phyloP scores from a whole-genome alignment of 2,888 invertebrate species.

The Lithophane ornitopus region DNA sequence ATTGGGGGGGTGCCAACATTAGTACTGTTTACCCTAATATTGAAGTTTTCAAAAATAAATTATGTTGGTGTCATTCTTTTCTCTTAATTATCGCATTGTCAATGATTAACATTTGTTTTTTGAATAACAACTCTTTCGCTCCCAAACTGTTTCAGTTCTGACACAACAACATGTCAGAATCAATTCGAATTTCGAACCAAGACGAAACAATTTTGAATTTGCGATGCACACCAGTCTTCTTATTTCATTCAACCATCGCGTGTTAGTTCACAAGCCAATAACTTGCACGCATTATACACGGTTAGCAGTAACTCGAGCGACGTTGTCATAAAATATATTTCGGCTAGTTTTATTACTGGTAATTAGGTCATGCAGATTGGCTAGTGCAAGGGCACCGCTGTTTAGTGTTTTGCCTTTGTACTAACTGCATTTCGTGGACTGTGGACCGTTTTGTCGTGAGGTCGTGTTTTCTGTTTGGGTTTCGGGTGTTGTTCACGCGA shows the following conservation, averaged over 20 bases:
- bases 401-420: slow-evolving; percentile 48
- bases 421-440: slow-evolving; percentile 23
- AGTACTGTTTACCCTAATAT: too few relatives aligned
- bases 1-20: too few relatives aligned
- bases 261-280: slow-evolving; percentile 25
- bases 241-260: slow-evolving; percentile 47
- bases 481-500: slow-evolving; percentile 13
- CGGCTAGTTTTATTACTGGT: slow-evolving; percentile 69
- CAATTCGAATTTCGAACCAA: slow-evolving; percentile 26
- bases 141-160: background rate
- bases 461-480: slow-evolving; percentile 27
- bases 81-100: background rate
- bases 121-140: background rate
- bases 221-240: slow-evolving; percentile 30
- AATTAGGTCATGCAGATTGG: slow-evolving; percentile 67
- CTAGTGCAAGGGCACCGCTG: slow-evolving; percentile 51
- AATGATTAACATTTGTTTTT: background rate
- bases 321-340: slow-evolving; percentile 77
- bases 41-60: background rate
- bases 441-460: slow-evolving; percentile 24
- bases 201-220: slow-evolving; percentile 30
- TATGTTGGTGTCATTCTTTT: background rate
- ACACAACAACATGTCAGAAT: slow-evolving; percentile 5
- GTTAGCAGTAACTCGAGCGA: slow-evolving; percentile 57
- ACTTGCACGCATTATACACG: slow-evolving; percentile 56